These are phyloP conservation scores for Eunapius fragilis DNA, from an alignment of 37 sponge, comb jelly and placozoan species.

Conservation along the genomic window DNA sequence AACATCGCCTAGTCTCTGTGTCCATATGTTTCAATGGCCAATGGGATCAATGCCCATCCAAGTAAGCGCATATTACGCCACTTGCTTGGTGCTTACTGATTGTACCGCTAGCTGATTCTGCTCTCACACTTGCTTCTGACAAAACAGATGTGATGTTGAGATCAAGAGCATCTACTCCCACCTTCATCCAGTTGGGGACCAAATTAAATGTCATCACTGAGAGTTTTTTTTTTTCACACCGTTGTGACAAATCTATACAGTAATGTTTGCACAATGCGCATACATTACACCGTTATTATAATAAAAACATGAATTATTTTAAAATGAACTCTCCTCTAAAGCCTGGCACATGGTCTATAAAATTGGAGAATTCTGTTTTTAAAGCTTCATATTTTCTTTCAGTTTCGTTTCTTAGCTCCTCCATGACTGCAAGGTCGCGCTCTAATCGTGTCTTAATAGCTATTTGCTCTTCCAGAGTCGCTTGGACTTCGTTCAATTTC, in stretches of 20 bases:
- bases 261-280: not conserved
- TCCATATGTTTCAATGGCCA: no score
- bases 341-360: conserved; percentile 67
- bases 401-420: conserved; percentile 6
- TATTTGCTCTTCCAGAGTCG: conserved; percentile 11
- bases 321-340: conserved; percentile 52
- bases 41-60: no score
- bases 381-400: conserved; percentile 34
- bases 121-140: no score
- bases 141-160: no score
- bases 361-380: conserved; percentile 68
- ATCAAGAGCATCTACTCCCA: no score
- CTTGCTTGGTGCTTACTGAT: no score
- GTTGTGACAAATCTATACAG: no score
- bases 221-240: not conserved
- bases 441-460: not conserved
- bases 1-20: no score
- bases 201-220: no score
- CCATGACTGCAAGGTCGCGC: conserved; percentile 19
- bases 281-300: not conserved
- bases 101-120: no score
- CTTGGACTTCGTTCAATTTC: conserved; percentile 6
- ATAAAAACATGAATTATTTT: conserved; percentile 18
- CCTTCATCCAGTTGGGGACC: no score
- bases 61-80: no score